A percentile compares a stretch with the other conserved stretches of the same genome.
phyloP scores from a whole-genome alignment of 2,113 vertebrate genomes.

The Hemibagrus wyckioides region DNA sequence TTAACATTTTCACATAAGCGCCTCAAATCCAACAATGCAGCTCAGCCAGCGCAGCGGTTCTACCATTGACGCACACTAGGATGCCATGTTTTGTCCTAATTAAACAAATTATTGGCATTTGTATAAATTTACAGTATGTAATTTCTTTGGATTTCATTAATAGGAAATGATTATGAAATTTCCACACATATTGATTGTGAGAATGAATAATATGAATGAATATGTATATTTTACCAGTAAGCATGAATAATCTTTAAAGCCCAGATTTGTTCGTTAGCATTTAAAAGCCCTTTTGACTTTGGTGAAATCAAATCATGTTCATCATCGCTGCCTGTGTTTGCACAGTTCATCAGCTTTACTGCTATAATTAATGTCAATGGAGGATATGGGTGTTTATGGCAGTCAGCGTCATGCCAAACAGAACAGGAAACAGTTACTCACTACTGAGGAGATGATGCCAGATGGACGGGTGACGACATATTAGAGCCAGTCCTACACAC shows the following conservation, averaged over 20 bases:
- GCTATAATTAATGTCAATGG: slow-evolving; percentile 23
- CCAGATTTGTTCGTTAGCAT: not conserved
- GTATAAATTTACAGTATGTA: not conserved
- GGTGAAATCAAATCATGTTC: slow-evolving; percentile 24
- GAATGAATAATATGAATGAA: not conserved
- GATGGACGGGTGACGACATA: not conserved
- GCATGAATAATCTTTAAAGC: not conserved
- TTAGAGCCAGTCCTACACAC: not conserved
- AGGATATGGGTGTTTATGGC: slow-evolving; percentile 41
- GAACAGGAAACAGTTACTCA: slow-evolving; percentile 46
- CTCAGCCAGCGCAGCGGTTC: not conserved
- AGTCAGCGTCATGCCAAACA: not conserved
- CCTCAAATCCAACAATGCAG: not conserved
- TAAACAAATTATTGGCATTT: not conserved
- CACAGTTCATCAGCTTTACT: slow-evolving; percentile 16
- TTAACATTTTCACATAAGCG: not conserved
- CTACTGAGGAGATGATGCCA: slow-evolving; percentile 41
- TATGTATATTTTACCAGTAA: not conserved
- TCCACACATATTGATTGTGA: not conserved
- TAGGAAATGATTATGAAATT: not conserved
- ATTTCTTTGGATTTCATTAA: not conserved
- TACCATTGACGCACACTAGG: not conserved
- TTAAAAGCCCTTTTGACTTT: slow-evolving; percentile 17
- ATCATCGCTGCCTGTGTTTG: slow-evolving; percentile 35
- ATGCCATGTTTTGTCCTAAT: not conserved